Evolutionary conservation across 2,797 vertebrate species (phyloP).

Genomic region (Sebastes kiyomatsui): DNA sequence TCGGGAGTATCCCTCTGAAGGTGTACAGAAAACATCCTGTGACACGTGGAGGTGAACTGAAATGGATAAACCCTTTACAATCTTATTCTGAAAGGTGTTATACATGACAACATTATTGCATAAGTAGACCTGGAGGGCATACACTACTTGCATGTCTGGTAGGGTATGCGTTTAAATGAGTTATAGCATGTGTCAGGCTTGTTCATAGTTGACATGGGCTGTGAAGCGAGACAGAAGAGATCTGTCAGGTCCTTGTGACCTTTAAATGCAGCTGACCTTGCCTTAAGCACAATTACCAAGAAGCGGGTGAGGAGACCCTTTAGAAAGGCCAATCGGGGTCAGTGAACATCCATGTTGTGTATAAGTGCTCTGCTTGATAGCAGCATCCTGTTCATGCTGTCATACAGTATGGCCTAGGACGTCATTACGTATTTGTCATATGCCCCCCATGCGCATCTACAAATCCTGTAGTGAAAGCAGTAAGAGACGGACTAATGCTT

Average conservation of each 20-base stretch:
- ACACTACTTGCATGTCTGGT: background rate
- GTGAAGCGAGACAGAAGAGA: constrained; percentile 15
- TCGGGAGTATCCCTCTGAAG: background rate
- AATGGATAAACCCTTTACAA: background rate
- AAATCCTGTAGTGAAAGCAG: background rate
- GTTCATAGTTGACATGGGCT: background rate
- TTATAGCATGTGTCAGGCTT: background rate
- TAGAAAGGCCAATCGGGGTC: constrained; percentile 23
- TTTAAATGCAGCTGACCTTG: constrained; percentile 25
- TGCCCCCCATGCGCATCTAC: background rate
- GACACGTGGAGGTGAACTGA: background rate
- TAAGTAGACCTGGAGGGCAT: background rate
- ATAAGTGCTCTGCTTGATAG: background rate
- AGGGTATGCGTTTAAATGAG: background rate
- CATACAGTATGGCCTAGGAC: background rate
- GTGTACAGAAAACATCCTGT: background rate
- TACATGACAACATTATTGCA: background rate
- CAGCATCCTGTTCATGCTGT: background rate
- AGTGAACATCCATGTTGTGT: constrained; percentile 2
- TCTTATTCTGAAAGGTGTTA: background rate
- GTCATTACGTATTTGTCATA: background rate
- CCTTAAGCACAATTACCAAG: background rate
- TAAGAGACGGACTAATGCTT: background rate
- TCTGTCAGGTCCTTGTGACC: constrained; percentile 22
- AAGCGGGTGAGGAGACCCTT: constrained; percentile 5